A percentile compares a stretch with the other conserved stretches of the same genome.
Conservation (phyloP, 2,797 vertebrate species). For the Catostomus latipinnis region DNA sequence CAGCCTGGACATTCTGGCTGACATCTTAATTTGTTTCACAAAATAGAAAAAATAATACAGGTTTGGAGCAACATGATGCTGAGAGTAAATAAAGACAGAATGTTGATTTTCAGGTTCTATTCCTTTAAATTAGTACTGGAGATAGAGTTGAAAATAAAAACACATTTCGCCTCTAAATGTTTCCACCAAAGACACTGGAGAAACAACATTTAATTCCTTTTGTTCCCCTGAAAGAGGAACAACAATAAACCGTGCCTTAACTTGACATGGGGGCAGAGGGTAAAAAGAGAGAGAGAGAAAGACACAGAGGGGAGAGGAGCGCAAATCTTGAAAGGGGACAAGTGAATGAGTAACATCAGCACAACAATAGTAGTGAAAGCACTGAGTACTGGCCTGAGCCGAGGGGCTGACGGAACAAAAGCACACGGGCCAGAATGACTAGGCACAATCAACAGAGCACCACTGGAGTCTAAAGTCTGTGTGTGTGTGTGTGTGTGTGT, state of each 20-base stretch:
- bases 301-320: not conserved
- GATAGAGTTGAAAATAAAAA: not conserved
- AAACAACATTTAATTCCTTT: constrained; percentile 1
- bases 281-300: not conserved
- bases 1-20: too few relatives aligned
- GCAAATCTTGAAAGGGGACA: constrained; percentile 24
- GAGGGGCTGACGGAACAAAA: constrained; percentile 48
- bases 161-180: not conserved
- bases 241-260: constrained; percentile 5
- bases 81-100: not conserved
- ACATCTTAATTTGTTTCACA: too few relatives aligned
- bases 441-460: constrained; percentile 10
- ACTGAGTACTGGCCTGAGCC: constrained; percentile 44
- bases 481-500: not conserved
- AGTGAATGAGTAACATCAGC: constrained; percentile 55
- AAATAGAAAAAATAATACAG: not conserved
- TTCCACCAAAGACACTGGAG: not conserved
- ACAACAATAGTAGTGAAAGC: constrained; percentile 45
- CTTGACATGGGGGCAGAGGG: constrained; percentile 30
- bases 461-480: not conserved
- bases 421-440: constrained; percentile 38
- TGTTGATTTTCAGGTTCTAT: not conserved
- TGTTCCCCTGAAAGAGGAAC: not conserved
- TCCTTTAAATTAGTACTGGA: not conserved
- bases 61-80: not conserved